These are phyloP conservation scores for Cecropterus lyciades DNA, from an alignment of 1,140 invertebrate species.

Conservation along the genomic window DNA sequence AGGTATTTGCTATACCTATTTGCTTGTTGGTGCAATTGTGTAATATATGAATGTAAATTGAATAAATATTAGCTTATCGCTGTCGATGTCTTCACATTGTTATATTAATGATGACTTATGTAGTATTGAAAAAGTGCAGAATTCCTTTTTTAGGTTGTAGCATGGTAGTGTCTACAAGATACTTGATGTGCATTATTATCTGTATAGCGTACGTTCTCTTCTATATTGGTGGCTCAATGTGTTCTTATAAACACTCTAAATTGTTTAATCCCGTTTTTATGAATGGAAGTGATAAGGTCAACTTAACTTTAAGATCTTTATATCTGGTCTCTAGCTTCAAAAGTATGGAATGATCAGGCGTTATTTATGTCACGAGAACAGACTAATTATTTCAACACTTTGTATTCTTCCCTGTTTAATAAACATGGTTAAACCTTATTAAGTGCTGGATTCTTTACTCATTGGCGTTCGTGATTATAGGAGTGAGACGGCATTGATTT, in stretches of 20 bases:
- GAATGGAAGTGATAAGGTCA: background rate
- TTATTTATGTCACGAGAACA: background rate
- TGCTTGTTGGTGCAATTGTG: slow-evolving; percentile 48
- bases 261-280: slow-evolving; percentile 16
- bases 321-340: slow-evolving; percentile 27
- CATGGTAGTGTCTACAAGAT: slow-evolving; percentile 33
- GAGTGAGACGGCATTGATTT: background rate
- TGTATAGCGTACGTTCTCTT: slow-evolving; percentile 11
- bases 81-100: slow-evolving; percentile 15
- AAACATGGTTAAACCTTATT: background rate
- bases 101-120: slow-evolving; percentile 5
- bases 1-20: slow-evolving; percentile 23
- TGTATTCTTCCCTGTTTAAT: too few species aligned
- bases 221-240: slow-evolving; percentile 21
- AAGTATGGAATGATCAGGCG: slow-evolving; percentile 13
- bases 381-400: slow-evolving; percentile 1
- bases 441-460: background rate
- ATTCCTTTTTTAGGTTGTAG: slow-evolving; percentile 16
- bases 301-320: slow-evolving; percentile 3
- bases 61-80: slow-evolving; percentile 29
- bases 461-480: background rate
- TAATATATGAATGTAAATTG: slow-evolving; percentile 35
- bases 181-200: slow-evolving; percentile 20
- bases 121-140: slow-evolving; percentile 20
- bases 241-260: slow-evolving; percentile 19